Evolutionary conservation across 2,797 vertebrate genomes (phyloP), one percentile per base, ranked within the genome.

Genomic region (Merluccius polli): DNA sequence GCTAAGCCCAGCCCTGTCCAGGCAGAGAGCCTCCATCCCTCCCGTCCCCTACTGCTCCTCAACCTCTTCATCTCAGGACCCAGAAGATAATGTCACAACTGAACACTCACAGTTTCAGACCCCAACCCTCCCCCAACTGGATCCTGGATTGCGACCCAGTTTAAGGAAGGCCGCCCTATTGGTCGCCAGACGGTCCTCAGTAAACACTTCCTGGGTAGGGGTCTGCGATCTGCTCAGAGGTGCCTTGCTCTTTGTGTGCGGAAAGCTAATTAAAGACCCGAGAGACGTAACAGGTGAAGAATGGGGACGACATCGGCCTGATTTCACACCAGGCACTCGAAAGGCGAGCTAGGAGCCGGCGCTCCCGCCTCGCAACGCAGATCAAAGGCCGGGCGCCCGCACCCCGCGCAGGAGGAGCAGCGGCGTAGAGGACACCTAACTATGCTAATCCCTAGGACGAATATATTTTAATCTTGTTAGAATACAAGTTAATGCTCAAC

Each of bases 381-480:
- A 99, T 99, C 97, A 99, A 99, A 99, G 97, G 93, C 91, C 94
- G 95, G 94, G 95, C 96, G 93, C 93, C 94, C 94, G 94, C 95
- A 92, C n/a, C 94, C 95, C 90, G 94, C 93, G 96, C 95, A 95
- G 94, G 95, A 90, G 95, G 95, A 95, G 92, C 94, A 93, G 95
- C 96, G 95, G 95, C 95, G 95, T 95, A 95, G 95, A 87, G 92
- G 90, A 92, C 93, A 95, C 95, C 96, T 95, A 95, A 96, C 95
- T 97, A 97, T 97, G 96, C 96, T 99, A 99, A 99, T 98, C 97
- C 97, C 95, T 97, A 95, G 96, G 96, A 97, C 97, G 97, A 98
- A 99, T 98, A 97, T 97, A 98, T 98, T 98, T 97, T 99, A 99
- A 99, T 99, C 97, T 99, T 97, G 96, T 98, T 99, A 98, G 96